These are phyloP conservation scores for Mastacembelus armatus DNA, from an alignment of 2,797 vertebrate species.

Conservation along the genomic window DNA sequence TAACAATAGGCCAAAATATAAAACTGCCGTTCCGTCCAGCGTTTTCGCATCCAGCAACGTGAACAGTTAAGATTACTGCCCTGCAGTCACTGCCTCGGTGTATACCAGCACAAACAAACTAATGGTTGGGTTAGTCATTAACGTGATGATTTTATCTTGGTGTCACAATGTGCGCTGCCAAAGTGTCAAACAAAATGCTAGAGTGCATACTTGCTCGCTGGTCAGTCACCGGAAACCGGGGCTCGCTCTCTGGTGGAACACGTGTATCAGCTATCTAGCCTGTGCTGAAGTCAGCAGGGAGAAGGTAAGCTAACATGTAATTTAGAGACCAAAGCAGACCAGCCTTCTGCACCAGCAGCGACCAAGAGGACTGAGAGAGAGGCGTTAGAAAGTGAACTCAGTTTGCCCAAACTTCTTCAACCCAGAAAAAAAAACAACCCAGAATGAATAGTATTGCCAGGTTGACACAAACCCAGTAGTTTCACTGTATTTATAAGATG, in stretches of 20 bases:
- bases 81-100: background rate
- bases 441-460: constrained; percentile 37
- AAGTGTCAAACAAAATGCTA: constrained; percentile 47
- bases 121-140: background rate
- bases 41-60: constrained; percentile 18
- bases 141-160: background rate
- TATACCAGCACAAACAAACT: background rate
- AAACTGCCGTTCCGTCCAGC: constrained; percentile 23
- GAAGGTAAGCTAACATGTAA: constrained; percentile 76
- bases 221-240: constrained; percentile 77
- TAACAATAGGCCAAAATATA: constrained; percentile 21
- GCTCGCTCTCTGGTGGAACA: constrained; percentile 75
- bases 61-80: constrained; percentile 6
- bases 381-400: constrained; percentile 42
- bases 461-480: constrained; percentile 19
- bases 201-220: constrained; percentile 61
- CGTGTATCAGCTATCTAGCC: constrained; percentile 79
- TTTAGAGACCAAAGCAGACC: constrained; percentile 67
- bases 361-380: constrained; percentile 37
- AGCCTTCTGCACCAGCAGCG: constrained; percentile 39
- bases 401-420: constrained; percentile 28
- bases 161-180: constrained; percentile 21
- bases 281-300: constrained; percentile 76
- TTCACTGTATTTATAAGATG: constrained; percentile 20
- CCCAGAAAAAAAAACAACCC: constrained; percentile 11